These are phyloP conservation scores for Subanguina moxae DNA, from an alignment of 1,140 invertebrate species.

Conservation along the genomic window DNA sequence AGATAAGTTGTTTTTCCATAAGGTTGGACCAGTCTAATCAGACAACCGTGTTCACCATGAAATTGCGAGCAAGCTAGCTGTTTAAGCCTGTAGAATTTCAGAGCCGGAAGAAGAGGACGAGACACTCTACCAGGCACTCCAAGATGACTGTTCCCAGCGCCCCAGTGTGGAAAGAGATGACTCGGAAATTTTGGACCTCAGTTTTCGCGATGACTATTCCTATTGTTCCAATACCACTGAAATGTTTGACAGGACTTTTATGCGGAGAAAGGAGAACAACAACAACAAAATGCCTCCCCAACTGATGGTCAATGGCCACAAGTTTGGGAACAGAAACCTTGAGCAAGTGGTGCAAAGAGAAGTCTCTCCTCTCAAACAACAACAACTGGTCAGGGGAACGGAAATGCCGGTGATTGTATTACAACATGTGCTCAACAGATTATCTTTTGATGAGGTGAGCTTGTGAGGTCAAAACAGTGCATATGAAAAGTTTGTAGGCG, in stretches of 20 bases:
- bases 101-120: constrained; percentile 6
- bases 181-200: background rate
- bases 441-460: background rate
- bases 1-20: no score
- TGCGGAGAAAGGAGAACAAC: background rate
- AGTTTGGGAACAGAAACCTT: no score
- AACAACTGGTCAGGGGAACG: constrained; percentile 1
- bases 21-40: no score
- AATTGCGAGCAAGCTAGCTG: no score
- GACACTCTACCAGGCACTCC: background rate
- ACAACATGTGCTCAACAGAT: background rate
- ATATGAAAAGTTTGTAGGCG: background rate
- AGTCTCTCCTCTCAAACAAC: background rate
- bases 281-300: background rate
- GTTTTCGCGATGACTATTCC: constrained; percentile 6
- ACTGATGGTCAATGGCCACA: background rate
- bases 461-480: background rate
- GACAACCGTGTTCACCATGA: no score
- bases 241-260: background rate
- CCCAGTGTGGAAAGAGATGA: constrained; percentile 7
- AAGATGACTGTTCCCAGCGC: background rate
- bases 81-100: no score
- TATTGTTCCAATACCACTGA: background rate
- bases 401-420: constrained; percentile 3
- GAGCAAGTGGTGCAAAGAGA: background rate